phyloP scores from a whole-genome alignment of 2,113 vertebrate species.

The Sorex fumeus region DNA sequence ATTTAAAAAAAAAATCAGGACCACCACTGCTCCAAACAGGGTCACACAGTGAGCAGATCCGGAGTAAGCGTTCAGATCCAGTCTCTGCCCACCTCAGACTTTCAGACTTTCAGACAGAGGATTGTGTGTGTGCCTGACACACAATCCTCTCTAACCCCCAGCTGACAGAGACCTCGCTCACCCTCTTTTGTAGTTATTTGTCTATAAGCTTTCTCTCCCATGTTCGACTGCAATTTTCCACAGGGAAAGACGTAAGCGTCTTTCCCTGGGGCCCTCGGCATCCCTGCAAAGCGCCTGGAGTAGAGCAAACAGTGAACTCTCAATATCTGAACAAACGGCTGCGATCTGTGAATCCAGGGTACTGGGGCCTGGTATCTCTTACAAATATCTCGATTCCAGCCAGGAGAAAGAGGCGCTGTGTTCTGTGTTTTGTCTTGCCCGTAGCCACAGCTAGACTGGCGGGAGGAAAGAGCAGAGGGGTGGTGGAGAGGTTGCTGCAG shows the following conservation, averaged over 20 bases:
- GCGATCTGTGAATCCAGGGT: conserved; percentile 50
- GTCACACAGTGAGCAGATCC: not conserved
- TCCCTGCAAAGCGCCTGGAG: conserved; percentile 15
- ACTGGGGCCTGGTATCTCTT: conserved; percentile 60
- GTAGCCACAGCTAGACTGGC: not conserved
- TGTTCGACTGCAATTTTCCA: not conserved
- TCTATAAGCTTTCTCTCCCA: not conserved
- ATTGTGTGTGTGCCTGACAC: not conserved
- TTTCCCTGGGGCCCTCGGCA: not conserved
- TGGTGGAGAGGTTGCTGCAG: not conserved
- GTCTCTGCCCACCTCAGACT: not conserved
- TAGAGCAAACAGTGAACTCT: not conserved
- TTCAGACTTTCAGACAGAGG: no score
- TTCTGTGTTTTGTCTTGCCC: not conserved
- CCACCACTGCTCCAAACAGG: no score
- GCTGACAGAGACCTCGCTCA: not conserved
- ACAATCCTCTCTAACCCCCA: not conserved
- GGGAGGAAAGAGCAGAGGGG: not conserved
- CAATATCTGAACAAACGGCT: conserved; percentile 33
- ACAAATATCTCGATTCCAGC: conserved; percentile 55
- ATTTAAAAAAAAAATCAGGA: no score
- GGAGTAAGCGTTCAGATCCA: not conserved
- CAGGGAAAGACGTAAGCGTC: not conserved
- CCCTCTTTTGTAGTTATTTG: not conserved
- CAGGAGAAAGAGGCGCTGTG: conserved; percentile 70